Base-by-base conservation (phyloP, 2,888 invertebrate genomes). In the Temnothorax unifasciatus region DNA sequence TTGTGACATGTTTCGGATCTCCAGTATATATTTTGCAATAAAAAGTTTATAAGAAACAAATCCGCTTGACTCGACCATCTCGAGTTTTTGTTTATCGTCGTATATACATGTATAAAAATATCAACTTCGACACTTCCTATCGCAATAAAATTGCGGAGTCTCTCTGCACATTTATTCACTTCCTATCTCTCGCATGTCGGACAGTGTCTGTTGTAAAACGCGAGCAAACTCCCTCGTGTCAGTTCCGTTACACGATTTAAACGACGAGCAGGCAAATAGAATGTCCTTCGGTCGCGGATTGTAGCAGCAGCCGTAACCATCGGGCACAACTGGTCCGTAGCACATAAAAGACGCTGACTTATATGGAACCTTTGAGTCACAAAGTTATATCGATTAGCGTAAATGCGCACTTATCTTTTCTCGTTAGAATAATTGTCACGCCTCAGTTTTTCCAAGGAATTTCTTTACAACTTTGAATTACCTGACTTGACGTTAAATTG, bases 301-400 rank as follows among this genome's bases (percentile, higher is more conserved):
- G 95, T 99, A 99, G 95, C 99, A 99, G 91, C 98, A 97, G 9
- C 97, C 98, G 95, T 99, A 99, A 34, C 99, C 99, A 95, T 99
- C 97, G 0, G 96, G 95, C 9, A 97, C 97, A 15, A 97, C 96
- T 0, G 99, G 98, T 0, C 98, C 99, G 94, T 98, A 99, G 92
- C 97, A 97, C 98, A 99, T 98, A 93, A 98, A 98, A 2, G 97
- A 97, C 88, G 97, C 97, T 93, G 97, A 96, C 92, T 96, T 96
- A 6, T 97, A 97, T 44, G 98, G 97, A 76, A 99, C 99, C 97
- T 98, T 95, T 13, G 92, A 92, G 75, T 82, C 83, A 82, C 21
- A 63, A 18, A 82, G 34, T 57, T 54, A 85, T 61, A 71, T 38
- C 29, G 25, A 83, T 63, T 68, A 41, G 13, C 41, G 15, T n/a